Base-by-base conservation (phyloP, 2,797 vertebrate genomes). In the Dicrostonyx torquatus region DNA sequence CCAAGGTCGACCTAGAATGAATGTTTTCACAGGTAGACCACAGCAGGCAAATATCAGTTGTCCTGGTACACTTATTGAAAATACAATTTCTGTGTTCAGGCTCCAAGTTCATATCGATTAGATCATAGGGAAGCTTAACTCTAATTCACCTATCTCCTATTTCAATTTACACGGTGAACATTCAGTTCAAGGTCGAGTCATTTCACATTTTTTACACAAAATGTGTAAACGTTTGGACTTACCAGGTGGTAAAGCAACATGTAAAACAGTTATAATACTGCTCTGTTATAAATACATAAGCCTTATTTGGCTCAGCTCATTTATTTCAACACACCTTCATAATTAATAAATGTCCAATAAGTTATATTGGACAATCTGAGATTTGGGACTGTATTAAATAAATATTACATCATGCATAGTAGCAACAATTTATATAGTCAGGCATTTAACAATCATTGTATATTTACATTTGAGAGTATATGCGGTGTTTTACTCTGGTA, bases 321-420 rank as follows among this genome's bases (percentile, higher is more conserved):
- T n/a, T 70, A 83, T 92, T 90, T 96, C 22, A 75, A 0, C n/a
- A 86, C 91, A 91, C 87, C 14, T 58, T 22, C 83, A 92, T 88
- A 79, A 84, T 37, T 50, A 66, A 50, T 24, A n/a, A 50, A 14
- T 68, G 6, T 48, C 45, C 82, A 91, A 77, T 37, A 75, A 73
- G 48, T 48, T 78, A 72, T 82, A 85, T 93, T 34, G 82, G 34
- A 75, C 75, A 9, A 62, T 29, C 70, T 37, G 5, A 29, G 13
- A 60, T 62, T 89, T 78, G 29, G 80, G 83, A 60, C 62, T 89
- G 18, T 75, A 31, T 58, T 82, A 53, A 37, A 77, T n/a, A 20
- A 87, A 92, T 90, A 29, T 80, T 26, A 72, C 6, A 18, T 79
- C 29, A 68, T 64, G 4, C 64, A 20, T 55, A 13, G 43, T 40